Evolutionary conservation across 2,113 vertebrate species (phyloP), one percentile per base, ranked within the genome.

Genomic region (Cephalopholis sonnerati): DNA sequence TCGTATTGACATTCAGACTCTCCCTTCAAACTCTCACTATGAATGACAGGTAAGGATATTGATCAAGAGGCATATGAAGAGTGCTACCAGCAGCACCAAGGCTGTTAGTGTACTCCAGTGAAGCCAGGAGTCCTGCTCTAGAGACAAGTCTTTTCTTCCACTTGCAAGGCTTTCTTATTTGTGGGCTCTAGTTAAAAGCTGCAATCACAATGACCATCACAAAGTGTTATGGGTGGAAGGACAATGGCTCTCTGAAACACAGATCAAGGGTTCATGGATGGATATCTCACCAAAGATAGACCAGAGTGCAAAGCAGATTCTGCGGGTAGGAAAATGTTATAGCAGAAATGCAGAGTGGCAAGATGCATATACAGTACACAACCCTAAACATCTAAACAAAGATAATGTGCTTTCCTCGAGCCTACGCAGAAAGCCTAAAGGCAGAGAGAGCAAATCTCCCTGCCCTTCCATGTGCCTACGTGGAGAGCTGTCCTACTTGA

Each of bases 21-120:
- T 62, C 18, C 3, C 41, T 55, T 74, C 25, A 81, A 68, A 78
- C 69, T 58, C n/a, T 73, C 81, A 64, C 68, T 78, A 64, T 83
- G 41, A 83, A 69, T 65, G 75, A 66, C 79, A 82, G 71, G 53
- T 64, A 68, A 16, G 54, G 65, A 70, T 71, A 83, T 57, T 74
- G 85, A 80, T 85, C 46, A 72, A 20, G 32, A 72, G 46, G 32
- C 58, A 58, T 50, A 32, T 41, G 44, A 82, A 54, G 53, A 22
- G 39, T 16, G 58, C 61, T 70, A 75, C 78, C 67, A 67, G 51
- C 67, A 75, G 66, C 53, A 77, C 59, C 62, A 18, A 46, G 44
- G 66, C 59, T 59, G 51, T 68, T 32, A 73, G 63, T 53, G 41
- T 73, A 64, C 57, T 41, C 65, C 22, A 63, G 59, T 50, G 39